Evolutionary conservation across 2,113 vertebrate species (phyloP).

Genomic region (Pterophyllum scalare): DNA sequence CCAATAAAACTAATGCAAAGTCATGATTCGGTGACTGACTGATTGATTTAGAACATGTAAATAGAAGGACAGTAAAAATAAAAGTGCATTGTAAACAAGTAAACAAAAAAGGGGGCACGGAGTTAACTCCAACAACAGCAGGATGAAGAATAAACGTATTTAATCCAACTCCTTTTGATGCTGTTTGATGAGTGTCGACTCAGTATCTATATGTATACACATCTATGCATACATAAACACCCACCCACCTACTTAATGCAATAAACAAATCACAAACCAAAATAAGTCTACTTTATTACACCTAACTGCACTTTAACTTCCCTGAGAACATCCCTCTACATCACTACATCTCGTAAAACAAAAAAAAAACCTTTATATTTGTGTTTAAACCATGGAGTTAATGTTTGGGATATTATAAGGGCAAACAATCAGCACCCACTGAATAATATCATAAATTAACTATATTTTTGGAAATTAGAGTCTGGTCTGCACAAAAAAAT

Average conservation of each 20-base stretch:
- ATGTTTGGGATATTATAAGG: neutral
- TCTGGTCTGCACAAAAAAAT: neutral
- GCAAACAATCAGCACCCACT: neutral
- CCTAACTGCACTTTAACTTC: neutral
- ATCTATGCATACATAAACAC: neutral
- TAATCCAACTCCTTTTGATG: neutral
- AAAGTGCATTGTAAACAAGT: neutral
- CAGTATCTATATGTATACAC: too few species aligned
- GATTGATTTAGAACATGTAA: too few species aligned
- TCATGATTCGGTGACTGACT: neutral
- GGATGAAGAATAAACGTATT: too few species aligned
- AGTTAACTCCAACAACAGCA: too few species aligned
- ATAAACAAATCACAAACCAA: neutral
- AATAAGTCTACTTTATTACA: neutral
- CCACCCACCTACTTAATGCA: neutral
- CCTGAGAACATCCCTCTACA: neutral
- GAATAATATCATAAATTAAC: neutral
- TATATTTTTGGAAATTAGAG: too few species aligned
- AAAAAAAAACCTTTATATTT: neutral
- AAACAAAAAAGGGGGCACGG: too few species aligned
- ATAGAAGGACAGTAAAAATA: neutral
- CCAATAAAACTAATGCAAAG: neutral
- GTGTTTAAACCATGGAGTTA: neutral
- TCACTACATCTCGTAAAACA: neutral
- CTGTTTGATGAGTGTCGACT: neutral